Conservation (phyloP, 2,113 vertebrate species). For the Sceloporus undulatus region DNA sequence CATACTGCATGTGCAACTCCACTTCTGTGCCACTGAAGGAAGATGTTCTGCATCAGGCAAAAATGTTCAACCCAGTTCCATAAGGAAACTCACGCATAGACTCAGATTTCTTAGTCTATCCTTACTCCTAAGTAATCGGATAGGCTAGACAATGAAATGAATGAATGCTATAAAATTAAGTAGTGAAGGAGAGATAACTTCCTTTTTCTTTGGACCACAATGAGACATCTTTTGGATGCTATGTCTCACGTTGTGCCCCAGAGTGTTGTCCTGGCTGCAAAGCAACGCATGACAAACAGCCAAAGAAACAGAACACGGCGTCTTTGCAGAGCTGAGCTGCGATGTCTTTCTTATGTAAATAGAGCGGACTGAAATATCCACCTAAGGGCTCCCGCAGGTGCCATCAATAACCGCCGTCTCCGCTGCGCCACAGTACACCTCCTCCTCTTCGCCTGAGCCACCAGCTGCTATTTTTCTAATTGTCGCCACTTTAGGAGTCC, state of each 20-base stretch:
- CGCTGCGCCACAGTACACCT: background rate
- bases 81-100: too few species aligned
- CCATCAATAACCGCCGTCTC: conserved; percentile 44
- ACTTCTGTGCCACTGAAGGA: too few species aligned
- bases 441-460: conserved; percentile 37
- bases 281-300: conserved; percentile 24
- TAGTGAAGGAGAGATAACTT: conserved; percentile 52
- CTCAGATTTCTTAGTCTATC: too few species aligned
- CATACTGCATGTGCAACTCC: too few species aligned
- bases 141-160: background rate
- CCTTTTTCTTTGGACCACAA: conserved; percentile 57
- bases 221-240: conserved; percentile 44
- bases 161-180: background rate
- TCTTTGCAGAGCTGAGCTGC: conserved; percentile 38
- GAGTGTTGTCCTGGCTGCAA: conserved; percentile 38
- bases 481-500: conserved; percentile 61
- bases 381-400: conserved; percentile 66
- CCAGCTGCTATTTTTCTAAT: conserved; percentile 60
- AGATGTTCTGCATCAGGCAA: too few species aligned
- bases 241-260: conserved; percentile 44
- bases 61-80: too few species aligned
- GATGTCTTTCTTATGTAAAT: conserved; percentile 62
- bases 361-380: conserved; percentile 53
- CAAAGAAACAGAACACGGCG: conserved; percentile 27
- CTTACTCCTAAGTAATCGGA: background rate